These are phyloP conservation scores for Automeris io DNA, from an alignment of 2,888 invertebrate species.

Conservation along the genomic window DNA sequence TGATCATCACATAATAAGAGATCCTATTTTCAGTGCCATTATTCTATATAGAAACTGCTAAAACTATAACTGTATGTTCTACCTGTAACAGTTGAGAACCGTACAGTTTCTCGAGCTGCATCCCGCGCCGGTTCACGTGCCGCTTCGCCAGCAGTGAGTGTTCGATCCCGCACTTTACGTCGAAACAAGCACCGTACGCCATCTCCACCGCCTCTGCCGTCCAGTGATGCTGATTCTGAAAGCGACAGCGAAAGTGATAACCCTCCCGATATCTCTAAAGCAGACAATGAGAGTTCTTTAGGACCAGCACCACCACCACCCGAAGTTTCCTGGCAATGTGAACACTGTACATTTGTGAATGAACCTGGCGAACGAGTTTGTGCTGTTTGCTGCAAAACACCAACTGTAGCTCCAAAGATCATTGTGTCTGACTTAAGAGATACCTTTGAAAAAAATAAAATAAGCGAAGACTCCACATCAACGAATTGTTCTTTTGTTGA, in stretches of 20 bases:
- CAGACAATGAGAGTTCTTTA: slow-evolving; percentile 39
- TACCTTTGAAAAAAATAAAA: slow-evolving; percentile 25
- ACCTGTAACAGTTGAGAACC: slow-evolving; percentile 70
- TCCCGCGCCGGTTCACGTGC: slow-evolving; percentile 81
- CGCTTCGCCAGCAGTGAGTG: slow-evolving; percentile 81
- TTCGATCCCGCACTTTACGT: slow-evolving; percentile 83
- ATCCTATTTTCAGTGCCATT: too few species aligned
- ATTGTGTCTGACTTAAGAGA: slow-evolving; percentile 20
- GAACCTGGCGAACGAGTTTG: slow-evolving; percentile 87
- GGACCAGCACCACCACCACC: slow-evolving; percentile 73
- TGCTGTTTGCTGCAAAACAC: slow-evolving; percentile 91
- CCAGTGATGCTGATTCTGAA: slow-evolving; percentile 81
- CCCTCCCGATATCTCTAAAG: slow-evolving; percentile 11
- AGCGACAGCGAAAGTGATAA: slow-evolving; percentile 48
- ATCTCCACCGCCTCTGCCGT: slow-evolving; percentile 58
- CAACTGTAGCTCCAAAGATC: slow-evolving; percentile 55
- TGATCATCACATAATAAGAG: too few species aligned
- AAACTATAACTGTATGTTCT: too few species aligned
- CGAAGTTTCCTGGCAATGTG: slow-evolving; percentile 86
- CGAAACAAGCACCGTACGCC: slow-evolving; percentile 56
- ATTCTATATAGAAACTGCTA: too few species aligned
- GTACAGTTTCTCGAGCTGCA: slow-evolving; percentile 61
- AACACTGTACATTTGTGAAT: slow-evolving; percentile 93
- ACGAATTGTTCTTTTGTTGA: neutral
- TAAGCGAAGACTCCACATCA: slow-evolving; percentile 9